A percentile compares a stretch with the other conserved stretches of the same genome.
These are phyloP conservation scores for Hyphantria cunea DNA, from an alignment of 1,140 invertebrate species.

Conservation along the genomic window DNA sequence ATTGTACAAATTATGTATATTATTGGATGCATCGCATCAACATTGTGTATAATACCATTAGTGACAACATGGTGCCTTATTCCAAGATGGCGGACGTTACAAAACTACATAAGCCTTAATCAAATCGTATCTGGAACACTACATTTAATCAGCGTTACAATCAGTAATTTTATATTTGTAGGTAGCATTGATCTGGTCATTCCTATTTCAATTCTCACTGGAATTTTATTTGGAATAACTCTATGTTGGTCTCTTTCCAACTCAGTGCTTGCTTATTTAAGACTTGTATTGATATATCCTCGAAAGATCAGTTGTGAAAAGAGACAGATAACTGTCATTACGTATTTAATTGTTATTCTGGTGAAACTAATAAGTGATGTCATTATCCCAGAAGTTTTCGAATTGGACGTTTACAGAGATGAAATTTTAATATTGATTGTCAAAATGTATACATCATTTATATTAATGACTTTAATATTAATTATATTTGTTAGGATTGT, in stretches of 20 bases:
- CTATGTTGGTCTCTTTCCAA: conserved; percentile 40
- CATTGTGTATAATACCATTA: conserved; percentile 25
- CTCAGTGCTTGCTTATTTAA: conserved; percentile 36
- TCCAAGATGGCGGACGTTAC: conserved; percentile 32
- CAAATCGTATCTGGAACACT: conserved; percentile 35
- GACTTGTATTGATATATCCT: conserved; percentile 33
- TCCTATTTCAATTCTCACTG: background rate
- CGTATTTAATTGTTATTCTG: background rate
- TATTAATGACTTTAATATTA: background rate
- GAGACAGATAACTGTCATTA: conserved; percentile 6
- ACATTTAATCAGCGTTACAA: conserved; percentile 1
- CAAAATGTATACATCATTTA: background rate
- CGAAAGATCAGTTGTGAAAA: conserved; percentile 39
- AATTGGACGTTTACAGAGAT: background rate
- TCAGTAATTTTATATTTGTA: background rate
- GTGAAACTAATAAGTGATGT: background rate
- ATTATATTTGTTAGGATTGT: conserved; percentile 9
- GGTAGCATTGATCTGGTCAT: background rate
- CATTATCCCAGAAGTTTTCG: background rate
- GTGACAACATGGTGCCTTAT: conserved; percentile 30
- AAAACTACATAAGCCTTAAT: conserved; percentile 35
- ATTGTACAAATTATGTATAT: no score
- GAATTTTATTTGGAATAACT: conserved; percentile 17
- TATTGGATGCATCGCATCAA: conserved; percentile 4
- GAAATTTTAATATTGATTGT: background rate